phyloP scores from a whole-genome alignment of 2,888 invertebrate genomes.

The Diabrotica balteata region DNA sequence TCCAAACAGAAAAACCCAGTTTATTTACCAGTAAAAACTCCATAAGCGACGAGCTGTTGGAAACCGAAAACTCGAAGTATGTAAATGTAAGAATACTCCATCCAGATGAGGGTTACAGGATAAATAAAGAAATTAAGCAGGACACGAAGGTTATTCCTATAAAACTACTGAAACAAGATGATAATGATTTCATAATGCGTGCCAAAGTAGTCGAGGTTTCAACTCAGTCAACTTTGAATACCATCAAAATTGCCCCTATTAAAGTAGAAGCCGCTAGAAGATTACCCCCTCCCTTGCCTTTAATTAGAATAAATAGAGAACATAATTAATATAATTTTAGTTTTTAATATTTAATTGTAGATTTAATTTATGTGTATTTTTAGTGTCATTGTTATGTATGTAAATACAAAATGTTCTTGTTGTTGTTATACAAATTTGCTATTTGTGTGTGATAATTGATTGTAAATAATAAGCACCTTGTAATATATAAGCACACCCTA shows the following conservation, averaged over 20 bases:
- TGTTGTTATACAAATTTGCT: conserved; percentile 37
- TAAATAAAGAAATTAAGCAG: conserved; percentile 33
- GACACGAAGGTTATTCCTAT: conserved; percentile 47
- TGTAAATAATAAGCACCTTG: conserved; percentile 37
- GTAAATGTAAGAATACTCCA: conserved; percentile 55
- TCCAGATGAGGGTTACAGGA: conserved; percentile 42
- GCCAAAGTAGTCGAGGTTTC: conserved; percentile 58
- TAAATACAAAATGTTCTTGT: conserved; percentile 39
- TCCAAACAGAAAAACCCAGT: conserved; percentile 64
- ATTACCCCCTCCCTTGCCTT: conserved; percentile 38
- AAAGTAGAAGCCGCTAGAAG: conserved; percentile 49
- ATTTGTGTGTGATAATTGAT: conserved; percentile 29
- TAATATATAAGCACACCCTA: conserved; percentile 33
- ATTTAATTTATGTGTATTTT: conserved; percentile 36
- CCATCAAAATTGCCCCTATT: conserved; percentile 58
- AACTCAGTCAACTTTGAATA: conserved; percentile 47
- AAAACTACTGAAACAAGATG: conserved; percentile 47
- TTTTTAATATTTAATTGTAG: conserved; percentile 28
- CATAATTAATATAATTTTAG: conserved; percentile 23
- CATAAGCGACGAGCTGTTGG: conserved; percentile 54
- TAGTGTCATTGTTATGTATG: conserved; percentile 43
- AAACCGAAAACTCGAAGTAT: conserved; percentile 55
- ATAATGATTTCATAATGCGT: conserved; percentile 52
- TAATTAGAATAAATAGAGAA: conserved; percentile 28
- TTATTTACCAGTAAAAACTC: conserved; percentile 30